Percentiles rank a stretch among this genome's conserved stretches.
Conservation (phyloP, 2,113 vertebrate species). For the Myxocyprinus asiaticus region DNA sequence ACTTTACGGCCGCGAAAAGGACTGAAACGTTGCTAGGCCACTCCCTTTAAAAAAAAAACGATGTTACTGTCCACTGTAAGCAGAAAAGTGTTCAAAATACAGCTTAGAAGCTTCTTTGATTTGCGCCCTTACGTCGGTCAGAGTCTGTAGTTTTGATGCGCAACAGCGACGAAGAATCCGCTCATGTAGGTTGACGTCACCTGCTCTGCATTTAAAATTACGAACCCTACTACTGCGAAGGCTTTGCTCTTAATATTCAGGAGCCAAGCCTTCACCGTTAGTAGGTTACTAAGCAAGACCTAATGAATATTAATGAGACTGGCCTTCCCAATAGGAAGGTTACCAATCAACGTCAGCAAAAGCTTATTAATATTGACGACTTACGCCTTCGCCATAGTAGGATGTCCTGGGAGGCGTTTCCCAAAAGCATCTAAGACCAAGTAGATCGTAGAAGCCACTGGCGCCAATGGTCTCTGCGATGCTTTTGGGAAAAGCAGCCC, state of each 20-base stretch:
- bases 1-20: background rate
- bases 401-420: background rate
- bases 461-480: background rate
- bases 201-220: slow-evolving; percentile 38
- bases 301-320: background rate
- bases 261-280: background rate
- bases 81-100: background rate
- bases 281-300: background rate
- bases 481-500: background rate
- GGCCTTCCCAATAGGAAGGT: background rate
- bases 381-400: slow-evolving; percentile 1
- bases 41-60: background rate
- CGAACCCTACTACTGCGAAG: slow-evolving; percentile 6
- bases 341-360: background rate
- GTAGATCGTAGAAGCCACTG: too few relatives aligned
- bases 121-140: background rate
- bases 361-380: slow-evolving; percentile 2
- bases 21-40: background rate
- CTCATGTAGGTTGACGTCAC: slow-evolving; percentile 44
- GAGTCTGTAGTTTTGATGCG: slow-evolving; percentile 1
- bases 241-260: background rate
- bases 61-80: background rate
- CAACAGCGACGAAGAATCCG: slow-evolving; percentile 26
- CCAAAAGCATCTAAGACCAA: too few relatives aligned
- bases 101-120: slow-evolving; percentile 5